Evolutionary conservation across 2,797 vertebrate species (phyloP).

Genomic region (Takifugu ocellatus): DNA sequence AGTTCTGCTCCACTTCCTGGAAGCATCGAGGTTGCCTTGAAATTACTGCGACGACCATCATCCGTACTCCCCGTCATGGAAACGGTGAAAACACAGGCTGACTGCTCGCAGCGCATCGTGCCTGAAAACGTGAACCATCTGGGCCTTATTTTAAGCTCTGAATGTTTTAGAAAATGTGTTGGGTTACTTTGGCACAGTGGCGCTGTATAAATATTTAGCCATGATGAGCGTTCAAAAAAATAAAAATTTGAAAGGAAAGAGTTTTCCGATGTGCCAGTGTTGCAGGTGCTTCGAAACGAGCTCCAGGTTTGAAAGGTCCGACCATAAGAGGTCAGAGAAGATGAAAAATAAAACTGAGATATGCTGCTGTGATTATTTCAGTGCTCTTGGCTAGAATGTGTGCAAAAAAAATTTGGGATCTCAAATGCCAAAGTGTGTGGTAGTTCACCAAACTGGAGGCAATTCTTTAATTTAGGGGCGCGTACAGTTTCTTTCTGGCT

Average conservation of each 20-base stretch:
- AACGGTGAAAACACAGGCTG: constrained; percentile 59
- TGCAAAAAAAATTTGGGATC: no score
- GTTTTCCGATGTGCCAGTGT: constrained; percentile 31
- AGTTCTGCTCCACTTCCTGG: constrained; percentile 63
- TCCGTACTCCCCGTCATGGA: constrained; percentile 60
- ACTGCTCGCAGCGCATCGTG: constrained; percentile 40
- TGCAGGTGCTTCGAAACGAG: constrained; percentile 57
- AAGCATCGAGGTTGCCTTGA: constrained; percentile 61
- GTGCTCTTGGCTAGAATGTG: constrained; percentile 1
- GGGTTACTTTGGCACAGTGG: constrained; percentile 56
- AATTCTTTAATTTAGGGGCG: no score
- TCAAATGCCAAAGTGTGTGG: no score
- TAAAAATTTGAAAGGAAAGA: constrained; percentile 41
- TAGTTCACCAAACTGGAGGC: no score
- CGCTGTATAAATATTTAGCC: constrained; percentile 69
- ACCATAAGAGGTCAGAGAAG: constrained; percentile 2
- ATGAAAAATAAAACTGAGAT: constrained; percentile 5
- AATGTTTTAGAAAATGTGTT: constrained; percentile 64
- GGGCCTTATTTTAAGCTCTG: constrained; percentile 59
- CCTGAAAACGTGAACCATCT: constrained; percentile 63
- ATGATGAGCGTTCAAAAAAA: constrained; percentile 44
- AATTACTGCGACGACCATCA: constrained; percentile 60
- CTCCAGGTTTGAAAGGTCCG: constrained; percentile 15
- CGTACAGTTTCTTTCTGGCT: no score
- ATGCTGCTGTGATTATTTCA: not conserved